A percentile compares a stretch with the other conserved stretches of the same genome.
Conservation (phyloP, 2,797 vertebrate species). For the Yasuhikotakia modesta region DNA sequence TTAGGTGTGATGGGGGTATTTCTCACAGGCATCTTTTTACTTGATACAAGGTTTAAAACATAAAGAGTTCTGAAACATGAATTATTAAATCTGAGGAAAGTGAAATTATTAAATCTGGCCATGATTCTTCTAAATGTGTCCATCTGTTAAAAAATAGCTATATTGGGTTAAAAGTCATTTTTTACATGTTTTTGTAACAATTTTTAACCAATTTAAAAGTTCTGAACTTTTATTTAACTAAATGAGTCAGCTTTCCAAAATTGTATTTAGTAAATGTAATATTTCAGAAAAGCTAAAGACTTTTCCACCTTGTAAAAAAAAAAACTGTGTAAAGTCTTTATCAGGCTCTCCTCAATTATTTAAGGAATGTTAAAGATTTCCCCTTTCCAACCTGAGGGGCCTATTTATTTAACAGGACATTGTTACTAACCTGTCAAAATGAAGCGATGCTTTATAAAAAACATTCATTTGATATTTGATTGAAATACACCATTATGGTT, state of each 20-base stretch:
- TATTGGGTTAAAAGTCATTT: too few species aligned
- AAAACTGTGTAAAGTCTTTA: constrained; percentile 13
- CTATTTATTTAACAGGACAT: constrained; percentile 46
- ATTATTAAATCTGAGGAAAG: too few species aligned
- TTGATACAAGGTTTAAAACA: not conserved
- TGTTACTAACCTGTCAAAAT: constrained; percentile 53
- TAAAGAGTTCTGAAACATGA: not conserved
- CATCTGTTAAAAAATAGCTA: too few species aligned
- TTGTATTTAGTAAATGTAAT: not conserved
- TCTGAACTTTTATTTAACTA: too few species aligned
- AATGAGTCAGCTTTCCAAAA: too few species aligned
- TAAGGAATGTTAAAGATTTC: constrained; percentile 37
- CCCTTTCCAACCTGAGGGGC: constrained; percentile 43
- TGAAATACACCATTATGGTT: constrained; percentile 55
- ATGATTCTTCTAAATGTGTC: too few species aligned
- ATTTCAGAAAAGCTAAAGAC: not conserved
- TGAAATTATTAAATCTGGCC: too few species aligned
- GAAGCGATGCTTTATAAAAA: constrained; percentile 47
- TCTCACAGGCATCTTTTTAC: not conserved
- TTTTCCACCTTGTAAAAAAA: too few species aligned
- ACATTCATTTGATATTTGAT: constrained; percentile 57
- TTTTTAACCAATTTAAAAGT: too few species aligned
- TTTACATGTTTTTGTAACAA: too few species aligned
- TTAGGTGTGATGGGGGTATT: too few species aligned
- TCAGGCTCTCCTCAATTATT: constrained; percentile 33